Conservation (phyloP, 1,140 invertebrate species). For the Pseudomyrmex cubaensis region DNA sequence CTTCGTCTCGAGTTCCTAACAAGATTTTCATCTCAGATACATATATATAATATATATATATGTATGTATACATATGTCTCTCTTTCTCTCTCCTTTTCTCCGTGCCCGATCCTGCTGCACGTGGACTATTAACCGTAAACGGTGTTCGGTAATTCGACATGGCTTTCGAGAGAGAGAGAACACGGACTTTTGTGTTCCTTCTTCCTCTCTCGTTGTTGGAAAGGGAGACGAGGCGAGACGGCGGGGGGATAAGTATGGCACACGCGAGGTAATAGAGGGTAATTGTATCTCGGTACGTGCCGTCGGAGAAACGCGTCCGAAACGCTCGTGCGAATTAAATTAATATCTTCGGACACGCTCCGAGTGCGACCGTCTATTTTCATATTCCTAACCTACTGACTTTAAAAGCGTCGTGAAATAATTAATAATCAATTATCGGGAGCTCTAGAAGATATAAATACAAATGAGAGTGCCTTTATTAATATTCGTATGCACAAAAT, state of each 20-base stretch:
- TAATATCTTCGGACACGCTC: slow-evolving; percentile 38
- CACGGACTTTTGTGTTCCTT: slow-evolving; percentile 49
- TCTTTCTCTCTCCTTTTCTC: slow-evolving; percentile 40
- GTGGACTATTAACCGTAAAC: slow-evolving; percentile 70
- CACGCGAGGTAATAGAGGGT: slow-evolving; percentile 55
- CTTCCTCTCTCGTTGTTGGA: background rate
- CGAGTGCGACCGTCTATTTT: slow-evolving; percentile 1
- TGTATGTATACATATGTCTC: no score
- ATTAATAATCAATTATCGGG: background rate
- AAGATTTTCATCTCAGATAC: slow-evolving; percentile 74
- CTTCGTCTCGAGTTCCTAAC: slow-evolving; percentile 69
- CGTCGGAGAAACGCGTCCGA: slow-evolving; percentile 10
- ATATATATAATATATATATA: no score
- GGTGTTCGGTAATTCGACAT: slow-evolving; percentile 70
- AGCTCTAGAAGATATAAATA: background rate
- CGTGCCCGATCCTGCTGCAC: slow-evolving; percentile 51
- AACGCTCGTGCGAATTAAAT: slow-evolving; percentile 21
- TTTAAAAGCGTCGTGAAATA: background rate
- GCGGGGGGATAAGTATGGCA: slow-evolving; percentile 43
- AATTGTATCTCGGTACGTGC: slow-evolving; percentile 56
- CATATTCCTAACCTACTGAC: background rate
- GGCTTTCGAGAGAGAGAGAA: slow-evolving; percentile 28
- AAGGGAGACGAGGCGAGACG: background rate
- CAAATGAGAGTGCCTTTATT: no score
- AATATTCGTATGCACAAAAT: no score